Conservation (phyloP, 2,797 vertebrate species). For the Phaenicophaeus curvirostris region DNA sequence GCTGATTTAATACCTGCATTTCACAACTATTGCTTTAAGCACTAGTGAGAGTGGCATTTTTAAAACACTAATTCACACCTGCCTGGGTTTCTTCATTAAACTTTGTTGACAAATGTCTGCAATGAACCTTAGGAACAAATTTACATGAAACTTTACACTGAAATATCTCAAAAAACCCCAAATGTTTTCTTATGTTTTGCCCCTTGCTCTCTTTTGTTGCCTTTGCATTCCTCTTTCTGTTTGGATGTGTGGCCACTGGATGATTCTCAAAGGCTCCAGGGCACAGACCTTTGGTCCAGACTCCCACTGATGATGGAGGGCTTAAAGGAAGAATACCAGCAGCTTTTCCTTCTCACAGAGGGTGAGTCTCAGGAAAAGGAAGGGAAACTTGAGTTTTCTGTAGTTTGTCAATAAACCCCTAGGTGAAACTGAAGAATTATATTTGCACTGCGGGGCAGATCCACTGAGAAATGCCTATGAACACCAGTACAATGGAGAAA, state of each 20-base stretch:
- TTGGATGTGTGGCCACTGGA: background rate
- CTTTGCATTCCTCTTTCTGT: background rate
- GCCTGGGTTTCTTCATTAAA: background rate
- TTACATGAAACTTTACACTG: background rate
- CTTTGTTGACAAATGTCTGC: background rate
- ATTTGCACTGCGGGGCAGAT: conserved; percentile 13
- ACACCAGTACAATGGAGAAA: background rate
- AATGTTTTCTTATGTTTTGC: background rate
- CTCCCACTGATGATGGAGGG: background rate
- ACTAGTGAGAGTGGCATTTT: background rate
- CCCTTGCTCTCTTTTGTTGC: background rate
- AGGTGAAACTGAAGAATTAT: conserved; percentile 43
- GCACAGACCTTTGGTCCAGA: background rate
- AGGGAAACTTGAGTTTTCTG: conserved; percentile 39
- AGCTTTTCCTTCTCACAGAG: background rate
- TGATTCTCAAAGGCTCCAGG: background rate
- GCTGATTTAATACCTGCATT: background rate
- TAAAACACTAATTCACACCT: background rate
- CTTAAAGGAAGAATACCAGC: background rate
- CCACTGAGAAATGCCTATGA: conserved; percentile 7
- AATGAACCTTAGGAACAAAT: background rate
- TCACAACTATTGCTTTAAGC: background rate
- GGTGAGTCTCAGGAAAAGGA: background rate
- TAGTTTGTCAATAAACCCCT: conserved; percentile 47
- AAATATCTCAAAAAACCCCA: background rate